phyloP scores from a whole-genome alignment of 2,113 vertebrate genomes.

The Sylvietta virens region DNA sequence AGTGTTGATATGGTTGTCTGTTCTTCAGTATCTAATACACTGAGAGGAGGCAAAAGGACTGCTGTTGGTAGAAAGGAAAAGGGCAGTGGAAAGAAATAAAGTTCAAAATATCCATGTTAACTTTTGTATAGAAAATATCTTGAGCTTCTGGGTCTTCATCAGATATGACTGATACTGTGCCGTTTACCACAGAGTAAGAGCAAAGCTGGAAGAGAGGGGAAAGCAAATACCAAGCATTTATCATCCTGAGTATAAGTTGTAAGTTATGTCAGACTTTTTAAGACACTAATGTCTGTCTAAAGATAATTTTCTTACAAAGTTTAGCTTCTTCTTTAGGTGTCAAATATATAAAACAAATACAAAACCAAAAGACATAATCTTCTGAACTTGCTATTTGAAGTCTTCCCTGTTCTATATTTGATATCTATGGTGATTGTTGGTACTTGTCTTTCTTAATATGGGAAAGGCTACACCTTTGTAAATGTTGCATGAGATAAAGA shows the following conservation, averaged over 20 bases:
- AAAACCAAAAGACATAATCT: background rate
- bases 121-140: background rate
- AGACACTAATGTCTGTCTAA: background rate
- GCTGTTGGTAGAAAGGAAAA: background rate
- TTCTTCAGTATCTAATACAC: background rate
- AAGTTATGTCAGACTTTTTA: background rate
- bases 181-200: background rate
- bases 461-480: background rate
- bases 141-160: background rate
- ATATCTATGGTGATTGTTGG: background rate
- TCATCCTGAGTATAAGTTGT: background rate
- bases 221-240: background rate
- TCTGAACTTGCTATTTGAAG: background rate
- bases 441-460: background rate
- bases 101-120: background rate
- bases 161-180: background rate
- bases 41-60: background rate
- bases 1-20: background rate
- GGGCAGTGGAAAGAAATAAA: background rate
- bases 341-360: background rate
- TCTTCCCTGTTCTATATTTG: background rate
- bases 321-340: background rate
- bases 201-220: background rate
- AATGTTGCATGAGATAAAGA: background rate
- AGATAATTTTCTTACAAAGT: background rate